phyloP scores from a whole-genome alignment of 2,888 invertebrate genomes.

The Drosophila pseudotalamancana region DNA sequence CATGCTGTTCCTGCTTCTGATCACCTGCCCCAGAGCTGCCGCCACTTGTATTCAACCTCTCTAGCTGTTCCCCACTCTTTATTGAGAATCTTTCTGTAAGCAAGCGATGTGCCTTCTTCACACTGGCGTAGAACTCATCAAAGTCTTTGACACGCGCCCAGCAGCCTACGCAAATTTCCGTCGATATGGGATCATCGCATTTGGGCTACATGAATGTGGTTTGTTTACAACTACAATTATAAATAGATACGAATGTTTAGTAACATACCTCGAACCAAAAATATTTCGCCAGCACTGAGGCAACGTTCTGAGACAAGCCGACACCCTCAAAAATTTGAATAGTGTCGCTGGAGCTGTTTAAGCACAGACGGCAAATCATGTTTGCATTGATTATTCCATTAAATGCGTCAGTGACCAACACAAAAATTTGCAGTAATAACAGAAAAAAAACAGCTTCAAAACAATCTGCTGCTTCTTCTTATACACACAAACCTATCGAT shows the following conservation, averaged over 20 bases:
- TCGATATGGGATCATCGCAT: constrained; percentile 79
- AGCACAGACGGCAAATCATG: constrained; percentile 83
- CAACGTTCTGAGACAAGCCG: constrained; percentile 74
- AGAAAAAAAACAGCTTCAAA: constrained; percentile 35
- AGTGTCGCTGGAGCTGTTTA: constrained; percentile 76
- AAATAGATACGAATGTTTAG: not conserved
- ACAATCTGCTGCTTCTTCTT: constrained; percentile 39
- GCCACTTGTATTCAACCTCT: not conserved
- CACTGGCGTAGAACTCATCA: constrained; percentile 73
- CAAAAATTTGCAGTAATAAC: constrained; percentile 6
- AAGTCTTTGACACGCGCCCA: constrained; percentile 78
- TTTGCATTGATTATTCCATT: constrained; percentile 40
- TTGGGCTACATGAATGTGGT: constrained; percentile 50
- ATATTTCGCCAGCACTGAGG: constrained; percentile 77
- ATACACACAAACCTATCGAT: constrained; percentile 8
- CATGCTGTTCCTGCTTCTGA: constrained; percentile 17
- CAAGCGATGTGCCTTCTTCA: constrained; percentile 78
- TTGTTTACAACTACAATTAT: not conserved
- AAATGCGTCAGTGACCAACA: constrained; percentile 15
- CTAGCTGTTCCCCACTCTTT: constrained; percentile 30
- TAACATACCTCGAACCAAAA: constrained; percentile 84
- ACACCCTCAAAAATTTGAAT: constrained; percentile 80
- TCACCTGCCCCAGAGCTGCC: not conserved
- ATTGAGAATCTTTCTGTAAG: constrained; percentile 78
- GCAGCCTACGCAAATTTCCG: constrained; percentile 78